Conservation (phyloP, 2,113 vertebrate genomes). For the Pterocles burchelli region DNA sequence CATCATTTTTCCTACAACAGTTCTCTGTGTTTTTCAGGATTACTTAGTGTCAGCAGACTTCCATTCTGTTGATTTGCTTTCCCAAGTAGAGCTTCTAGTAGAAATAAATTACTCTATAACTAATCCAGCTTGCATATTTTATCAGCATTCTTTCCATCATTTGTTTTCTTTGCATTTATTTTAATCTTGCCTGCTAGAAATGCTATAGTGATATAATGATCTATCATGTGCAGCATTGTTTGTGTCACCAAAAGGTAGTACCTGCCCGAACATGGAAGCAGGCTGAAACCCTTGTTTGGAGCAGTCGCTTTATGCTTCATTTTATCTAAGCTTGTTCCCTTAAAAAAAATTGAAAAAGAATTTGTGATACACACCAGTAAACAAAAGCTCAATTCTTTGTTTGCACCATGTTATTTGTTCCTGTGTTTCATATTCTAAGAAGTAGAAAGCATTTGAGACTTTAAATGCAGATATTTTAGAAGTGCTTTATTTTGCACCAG, state of each 20-base stretch:
- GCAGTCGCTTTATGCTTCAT: not conserved
- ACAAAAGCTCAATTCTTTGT: not conserved
- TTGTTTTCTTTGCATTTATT: conserved; percentile 56
- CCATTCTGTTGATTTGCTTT: conserved; percentile 71
- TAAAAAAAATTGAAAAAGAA: not conserved
- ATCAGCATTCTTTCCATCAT: conserved; percentile 42
- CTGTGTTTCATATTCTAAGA: not conserved
- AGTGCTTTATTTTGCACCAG: not conserved
- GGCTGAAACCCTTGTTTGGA: not conserved
- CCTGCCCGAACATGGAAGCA: not conserved
- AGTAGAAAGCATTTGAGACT: not conserved
- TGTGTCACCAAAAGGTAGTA: not conserved
- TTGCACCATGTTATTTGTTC: rapidly evolving
- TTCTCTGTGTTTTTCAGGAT: conserved; percentile 54
- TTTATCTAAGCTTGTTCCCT: not conserved
- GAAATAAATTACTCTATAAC: conserved; percentile 72
- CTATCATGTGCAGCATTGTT: not conserved
- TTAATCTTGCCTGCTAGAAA: conserved; percentile 51
- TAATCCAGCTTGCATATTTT: conserved; percentile 68
- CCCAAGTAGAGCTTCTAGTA: conserved; percentile 48
- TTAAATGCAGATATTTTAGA: not conserved
- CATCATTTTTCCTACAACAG: conserved; percentile 63
- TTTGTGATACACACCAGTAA: not conserved
- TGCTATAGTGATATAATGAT: not conserved
- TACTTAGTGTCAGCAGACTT: conserved; percentile 65